phyloP scores from a whole-genome alignment of 1,140 invertebrate genomes.

The Pomacea maculata region DNA sequence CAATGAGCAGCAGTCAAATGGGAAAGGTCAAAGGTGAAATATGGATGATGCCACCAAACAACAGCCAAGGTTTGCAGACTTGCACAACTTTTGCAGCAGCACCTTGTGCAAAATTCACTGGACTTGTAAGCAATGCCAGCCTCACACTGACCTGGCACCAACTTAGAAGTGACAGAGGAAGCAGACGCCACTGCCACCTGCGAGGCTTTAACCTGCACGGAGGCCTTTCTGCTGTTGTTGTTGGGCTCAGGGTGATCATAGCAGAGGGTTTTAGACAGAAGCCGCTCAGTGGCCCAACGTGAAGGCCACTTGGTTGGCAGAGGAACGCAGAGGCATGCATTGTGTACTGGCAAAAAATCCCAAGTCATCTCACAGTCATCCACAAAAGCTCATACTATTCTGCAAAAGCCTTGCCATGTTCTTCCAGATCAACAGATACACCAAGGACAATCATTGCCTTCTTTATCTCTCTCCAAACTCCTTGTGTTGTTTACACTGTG shows the following conservation, averaged over 20 bases:
- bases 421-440: too few species aligned
- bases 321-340: constrained; percentile 40
- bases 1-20: too few species aligned
- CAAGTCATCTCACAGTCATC: neutral
- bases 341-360: constrained; percentile 42
- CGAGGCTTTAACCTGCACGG: constrained; percentile 2
- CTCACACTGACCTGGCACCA: constrained; percentile 12
- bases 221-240: constrained; percentile 42
- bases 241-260: constrained; percentile 37
- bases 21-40: too few species aligned
- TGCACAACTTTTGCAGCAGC: too few species aligned
- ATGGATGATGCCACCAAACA: too few species aligned
- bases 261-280: constrained; percentile 40
- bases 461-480: too few species aligned
- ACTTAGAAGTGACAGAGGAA: neutral
- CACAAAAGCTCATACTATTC: neutral
- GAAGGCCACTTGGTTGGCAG: constrained; percentile 34
- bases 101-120: too few species aligned
- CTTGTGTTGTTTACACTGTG: too few species aligned
- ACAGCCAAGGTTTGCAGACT: too few species aligned
- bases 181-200: neutral
- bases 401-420: neutral
- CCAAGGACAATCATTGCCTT: too few species aligned
- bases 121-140: too few species aligned
- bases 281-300: constrained; percentile 31